Base-by-base conservation (phyloP, 92 coral and sea anemone species). In the Palythoa heliodiscus region DNA sequence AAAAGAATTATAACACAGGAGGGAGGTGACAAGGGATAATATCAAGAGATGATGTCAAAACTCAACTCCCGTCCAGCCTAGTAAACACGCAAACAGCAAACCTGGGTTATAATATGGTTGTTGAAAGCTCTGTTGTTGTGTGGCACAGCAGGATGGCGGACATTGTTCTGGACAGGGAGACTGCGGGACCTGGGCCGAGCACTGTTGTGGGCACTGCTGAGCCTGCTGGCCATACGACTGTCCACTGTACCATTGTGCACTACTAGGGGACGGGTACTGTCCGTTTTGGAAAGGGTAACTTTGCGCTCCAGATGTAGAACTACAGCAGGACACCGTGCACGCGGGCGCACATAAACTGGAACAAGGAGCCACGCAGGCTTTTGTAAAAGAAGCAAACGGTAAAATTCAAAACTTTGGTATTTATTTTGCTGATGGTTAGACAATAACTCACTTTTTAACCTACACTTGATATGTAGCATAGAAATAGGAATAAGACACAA, bases 331-430 rank as follows among this genome's bases (percentile, higher is more conserved):
- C 68, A 90, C 57, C n/a, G 89, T 71, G 71, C 98, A 96, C 15
- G 86, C 87, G 5, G 98, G 98, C 47, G 97, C 93, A 83, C 98
- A 96, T 11, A 89, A 92, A 70, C 91, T 91, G 19, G 95, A 95
- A 75, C 98, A 96, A 68, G 89, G 52, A 16, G 95, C 93, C 58
- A 89, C 83, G 69, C 98, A 96, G 11, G 92, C 89, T 70, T 63
- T n/a, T 8, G 40, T 82, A 90, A 72, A 80, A 70, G 38, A 79
- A 22, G 0, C 20, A 50, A 74, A n/a, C 50, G 17, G 7, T 23
- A 12, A 19, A 43, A 16, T 13, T 3, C n/a, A 19, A n/a, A 5
- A 4, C 14, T 11, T 3, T 0, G 39, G 15, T 39, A 15, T 14
- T 43, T 5, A 29, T 20, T 20, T 48, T 29, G 35, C 35, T 29